Evolutionary conservation across 2,113 vertebrate genomes (phyloP).

Genomic region (Chaetodon auriga): DNA sequence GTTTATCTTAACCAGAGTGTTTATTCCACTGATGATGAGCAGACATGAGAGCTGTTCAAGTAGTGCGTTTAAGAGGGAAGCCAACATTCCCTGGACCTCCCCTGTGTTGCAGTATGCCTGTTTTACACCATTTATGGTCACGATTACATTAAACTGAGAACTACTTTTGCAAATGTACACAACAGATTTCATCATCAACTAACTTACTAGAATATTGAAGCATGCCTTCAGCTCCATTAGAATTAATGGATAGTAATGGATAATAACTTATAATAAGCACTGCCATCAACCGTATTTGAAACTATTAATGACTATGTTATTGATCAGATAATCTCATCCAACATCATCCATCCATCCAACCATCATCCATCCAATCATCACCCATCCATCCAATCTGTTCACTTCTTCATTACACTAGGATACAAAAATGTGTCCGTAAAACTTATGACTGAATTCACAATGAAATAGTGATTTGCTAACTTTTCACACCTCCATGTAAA

Average conservation of each 20-base stretch:
- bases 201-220: neutral
- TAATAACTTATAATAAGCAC: neutral
- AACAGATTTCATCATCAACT: neutral
- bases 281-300: neutral
- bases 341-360: neutral
- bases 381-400: neutral
- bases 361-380: too few relatives aligned
- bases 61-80: slow-evolving; percentile 11
- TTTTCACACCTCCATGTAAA: too few relatives aligned
- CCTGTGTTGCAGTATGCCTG: neutral
- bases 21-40: slow-evolving; percentile 61
- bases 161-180: neutral
- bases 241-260: neutral
- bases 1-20: slow-evolving; percentile 61
- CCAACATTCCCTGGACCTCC: slow-evolving; percentile 22
- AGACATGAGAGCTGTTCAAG: slow-evolving; percentile 50
- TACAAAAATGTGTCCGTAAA: too few relatives aligned
- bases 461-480: neutral
- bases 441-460: too few relatives aligned
- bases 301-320: neutral
- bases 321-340: neutral
- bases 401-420: neutral
- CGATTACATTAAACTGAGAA: neutral
- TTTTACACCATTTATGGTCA: slow-evolving; percentile 35
- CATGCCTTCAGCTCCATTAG: neutral